A percentile compares a stretch with the other conserved stretches of the same genome.
Conservation (phyloP, 2,797 vertebrate genomes). For the Gallirallus australis region DNA sequence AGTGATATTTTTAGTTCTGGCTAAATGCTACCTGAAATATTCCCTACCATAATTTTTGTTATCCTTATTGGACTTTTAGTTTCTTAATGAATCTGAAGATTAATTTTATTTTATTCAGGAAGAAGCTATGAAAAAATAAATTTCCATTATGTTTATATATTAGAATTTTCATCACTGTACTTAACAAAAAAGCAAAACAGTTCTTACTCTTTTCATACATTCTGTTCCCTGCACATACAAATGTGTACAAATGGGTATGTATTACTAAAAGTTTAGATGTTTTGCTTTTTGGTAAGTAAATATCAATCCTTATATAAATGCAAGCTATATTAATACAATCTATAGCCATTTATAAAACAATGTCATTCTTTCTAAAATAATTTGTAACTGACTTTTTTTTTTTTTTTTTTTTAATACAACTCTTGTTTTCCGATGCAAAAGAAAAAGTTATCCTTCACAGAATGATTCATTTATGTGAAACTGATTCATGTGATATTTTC, state of each 20-base stretch:
- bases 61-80: neutral
- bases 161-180: neutral
- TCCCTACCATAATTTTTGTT: neutral
- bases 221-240: neutral
- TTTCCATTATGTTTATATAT: neutral
- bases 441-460: neutral
- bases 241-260: fast-evolving
- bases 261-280: neutral
- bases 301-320: neutral
- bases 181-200: neutral
- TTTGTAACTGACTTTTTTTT: neutral
- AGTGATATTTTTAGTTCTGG: neutral
- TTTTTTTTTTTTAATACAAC: neutral
- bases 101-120: neutral
- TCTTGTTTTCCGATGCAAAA: neutral
- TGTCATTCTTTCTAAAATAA: neutral
- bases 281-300: neutral
- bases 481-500: neutral
- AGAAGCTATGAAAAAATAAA: neutral
- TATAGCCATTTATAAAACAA: neutral
- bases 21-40: neutral
- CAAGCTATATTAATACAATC: neutral
- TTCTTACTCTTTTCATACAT: neutral
- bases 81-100: neutral
- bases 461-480: neutral